Evolutionary conservation across 53 echinoderm and acorn worm species (phyloP).

Genomic region (Pentamera pediparva): DNA sequence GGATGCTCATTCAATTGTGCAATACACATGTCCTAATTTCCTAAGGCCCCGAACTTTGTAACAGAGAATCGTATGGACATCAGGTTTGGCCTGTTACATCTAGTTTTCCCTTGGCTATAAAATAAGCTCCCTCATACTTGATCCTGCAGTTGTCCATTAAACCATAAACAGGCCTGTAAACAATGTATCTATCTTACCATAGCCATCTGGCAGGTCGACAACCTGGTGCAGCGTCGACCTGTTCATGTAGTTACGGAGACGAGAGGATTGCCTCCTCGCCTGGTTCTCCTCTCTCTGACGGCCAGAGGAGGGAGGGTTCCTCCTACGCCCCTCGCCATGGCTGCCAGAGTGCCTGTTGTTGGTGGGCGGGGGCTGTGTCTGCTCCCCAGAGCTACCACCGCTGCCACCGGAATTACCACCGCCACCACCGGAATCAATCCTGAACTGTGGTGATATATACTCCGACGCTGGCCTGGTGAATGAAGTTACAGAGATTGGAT

Average conservation of each 20-base stretch:
- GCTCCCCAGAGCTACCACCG: conserved; percentile 16
- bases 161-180: too few species aligned
- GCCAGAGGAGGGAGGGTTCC: not conserved
- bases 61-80: too few species aligned
- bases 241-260: conserved; percentile 94
- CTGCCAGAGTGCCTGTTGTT: conserved; percentile 8
- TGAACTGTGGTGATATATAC: conserved; percentile 29
- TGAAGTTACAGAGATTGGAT: not conserved
- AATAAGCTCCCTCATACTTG: too few species aligned
- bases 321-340: conserved; percentile 2
- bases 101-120: too few species aligned
- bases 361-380: not conserved
- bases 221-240: conserved; percentile 85
- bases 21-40: too few species aligned
- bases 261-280: conserved; percentile 66
- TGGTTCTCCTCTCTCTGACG: not conserved
- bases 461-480: conserved; percentile 45
- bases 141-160: too few species aligned
- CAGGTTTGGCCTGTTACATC: too few species aligned
- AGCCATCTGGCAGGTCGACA: conserved; percentile 90
- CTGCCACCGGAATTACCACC: conserved; percentile 8
- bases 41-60: too few species aligned
- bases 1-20: too few species aligned
- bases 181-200: conserved; percentile 51
- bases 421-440: conserved; percentile 22